Conservation (phyloP, 1,140 invertebrate species). For the Panagrolaimus sp. region DNA sequence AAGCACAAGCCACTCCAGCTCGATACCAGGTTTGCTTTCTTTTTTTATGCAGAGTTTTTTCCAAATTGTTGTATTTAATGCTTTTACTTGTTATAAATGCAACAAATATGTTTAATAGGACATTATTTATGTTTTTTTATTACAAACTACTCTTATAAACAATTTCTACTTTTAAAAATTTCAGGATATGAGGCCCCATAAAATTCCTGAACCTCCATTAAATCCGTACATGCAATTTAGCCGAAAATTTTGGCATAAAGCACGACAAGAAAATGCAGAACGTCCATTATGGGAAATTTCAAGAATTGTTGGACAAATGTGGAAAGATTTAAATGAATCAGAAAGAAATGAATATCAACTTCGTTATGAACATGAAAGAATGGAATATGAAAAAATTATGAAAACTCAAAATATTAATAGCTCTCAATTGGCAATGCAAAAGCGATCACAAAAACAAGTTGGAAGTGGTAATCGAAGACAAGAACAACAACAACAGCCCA, state of each 20-base stretch:
- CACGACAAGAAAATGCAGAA: neutral
- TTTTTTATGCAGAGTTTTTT: too few species aligned
- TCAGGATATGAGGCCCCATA: neutral
- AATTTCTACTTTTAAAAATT: too few species aligned
- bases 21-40: too few species aligned
- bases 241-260: neutral
- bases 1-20: too few species aligned
- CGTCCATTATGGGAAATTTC: conserved; percentile 13
- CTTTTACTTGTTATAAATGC: too few species aligned
- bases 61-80: too few species aligned
- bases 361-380: neutral
- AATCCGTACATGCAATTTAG: conserved; percentile 2
- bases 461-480: neutral
- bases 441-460: neutral
- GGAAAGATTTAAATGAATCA: neutral
- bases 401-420: neutral
- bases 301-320: neutral
- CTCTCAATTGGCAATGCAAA: neutral
- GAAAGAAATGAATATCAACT: conserved; percentile 5
- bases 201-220: conserved; percentile 1
- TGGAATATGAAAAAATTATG: neutral
- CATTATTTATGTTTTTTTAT: too few species aligned
- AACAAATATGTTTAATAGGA: too few species aligned
- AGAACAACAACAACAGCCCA: neutral
- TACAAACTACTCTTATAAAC: too few species aligned